phyloP scores from a whole-genome alignment of 2,113 vertebrate species.

The Catharus bicknelli region DNA sequence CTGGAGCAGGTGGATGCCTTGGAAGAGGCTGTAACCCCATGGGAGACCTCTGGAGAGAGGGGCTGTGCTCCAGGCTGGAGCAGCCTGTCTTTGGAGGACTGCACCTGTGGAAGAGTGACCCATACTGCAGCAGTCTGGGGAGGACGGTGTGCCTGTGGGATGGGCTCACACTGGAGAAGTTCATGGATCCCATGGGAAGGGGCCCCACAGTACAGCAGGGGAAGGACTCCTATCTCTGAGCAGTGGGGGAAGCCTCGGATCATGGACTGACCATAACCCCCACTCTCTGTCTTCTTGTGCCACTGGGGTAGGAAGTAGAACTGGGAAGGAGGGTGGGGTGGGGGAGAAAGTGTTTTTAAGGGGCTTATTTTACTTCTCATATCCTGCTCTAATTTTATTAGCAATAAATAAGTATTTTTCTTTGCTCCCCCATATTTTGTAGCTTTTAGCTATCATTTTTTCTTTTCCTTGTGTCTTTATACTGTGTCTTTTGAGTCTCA shows the following conservation, averaged over 20 bases:
- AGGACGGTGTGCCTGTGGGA: too few species aligned
- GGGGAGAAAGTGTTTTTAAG: neutral
- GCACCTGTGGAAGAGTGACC: too few species aligned
- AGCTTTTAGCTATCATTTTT: neutral
- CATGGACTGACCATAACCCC: neutral
- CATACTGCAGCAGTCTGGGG: too few species aligned
- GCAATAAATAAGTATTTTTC: neutral
- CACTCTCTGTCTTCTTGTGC: neutral
- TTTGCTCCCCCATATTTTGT: neutral
- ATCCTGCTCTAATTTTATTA: neutral
- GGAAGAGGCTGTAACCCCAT: too few species aligned
- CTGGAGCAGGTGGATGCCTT: too few species aligned
- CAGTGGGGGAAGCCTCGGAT: neutral
- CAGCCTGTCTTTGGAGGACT: too few species aligned
- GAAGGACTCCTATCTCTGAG: neutral
- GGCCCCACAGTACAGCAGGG: neutral
- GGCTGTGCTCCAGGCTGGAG: too few species aligned
- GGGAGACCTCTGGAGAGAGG: too few species aligned
- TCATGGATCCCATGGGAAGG: too few species aligned
- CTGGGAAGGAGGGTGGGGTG: neutral
- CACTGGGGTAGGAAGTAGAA: accelerated
- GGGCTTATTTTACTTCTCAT: neutral
- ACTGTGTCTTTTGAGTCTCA: neutral
- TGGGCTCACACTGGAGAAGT: too few species aligned
- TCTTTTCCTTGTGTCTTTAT: neutral